Conservation (phyloP, 2,113 vertebrate genomes). For the Atractosteus spatula region DNA sequence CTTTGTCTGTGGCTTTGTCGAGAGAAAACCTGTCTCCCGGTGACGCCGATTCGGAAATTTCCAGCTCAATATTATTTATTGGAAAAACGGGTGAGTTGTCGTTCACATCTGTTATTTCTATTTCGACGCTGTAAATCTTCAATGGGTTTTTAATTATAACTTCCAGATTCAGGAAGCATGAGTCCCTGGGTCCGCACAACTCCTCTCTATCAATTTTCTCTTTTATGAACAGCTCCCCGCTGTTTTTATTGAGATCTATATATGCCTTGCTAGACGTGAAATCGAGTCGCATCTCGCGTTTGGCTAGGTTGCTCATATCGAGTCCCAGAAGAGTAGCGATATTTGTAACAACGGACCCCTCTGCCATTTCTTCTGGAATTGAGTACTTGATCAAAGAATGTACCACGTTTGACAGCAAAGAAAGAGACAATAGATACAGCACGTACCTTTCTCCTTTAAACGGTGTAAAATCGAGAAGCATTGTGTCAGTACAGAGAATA, state of each 20-base stretch:
- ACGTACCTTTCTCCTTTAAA: slow-evolving; percentile 10
- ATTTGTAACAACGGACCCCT: slow-evolving; percentile 25
- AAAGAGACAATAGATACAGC: background rate
- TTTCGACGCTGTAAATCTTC: slow-evolving; percentile 66
- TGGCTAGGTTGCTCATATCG: background rate
- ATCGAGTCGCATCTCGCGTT: slow-evolving; percentile 22
- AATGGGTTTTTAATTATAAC: slow-evolving; percentile 64
- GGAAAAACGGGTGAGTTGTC: slow-evolving; percentile 59
- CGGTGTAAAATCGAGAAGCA: background rate
- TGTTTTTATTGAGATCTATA: slow-evolving; percentile 34
- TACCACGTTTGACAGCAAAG: background rate
- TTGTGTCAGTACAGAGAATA: background rate
- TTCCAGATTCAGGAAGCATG: slow-evolving; percentile 52
- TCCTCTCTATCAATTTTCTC: slow-evolving; percentile 25
- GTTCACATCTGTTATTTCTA: slow-evolving; percentile 57
- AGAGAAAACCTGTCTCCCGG: slow-evolving; percentile 57
- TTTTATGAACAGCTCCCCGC: slow-evolving; percentile 25
- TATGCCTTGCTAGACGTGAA: slow-evolving; percentile 26
- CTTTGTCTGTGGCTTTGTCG: slow-evolving; percentile 56
- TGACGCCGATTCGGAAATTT: slow-evolving; percentile 49
- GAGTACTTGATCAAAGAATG: slow-evolving; percentile 23
- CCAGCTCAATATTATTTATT: slow-evolving; percentile 63
- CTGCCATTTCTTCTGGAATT: slow-evolving; percentile 29
- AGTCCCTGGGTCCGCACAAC: background rate
- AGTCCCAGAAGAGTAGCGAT: slow-evolving; percentile 22